Conservation (phyloP, 2,797 vertebrate genomes). For the Distichodus sexfasciatus region DNA sequence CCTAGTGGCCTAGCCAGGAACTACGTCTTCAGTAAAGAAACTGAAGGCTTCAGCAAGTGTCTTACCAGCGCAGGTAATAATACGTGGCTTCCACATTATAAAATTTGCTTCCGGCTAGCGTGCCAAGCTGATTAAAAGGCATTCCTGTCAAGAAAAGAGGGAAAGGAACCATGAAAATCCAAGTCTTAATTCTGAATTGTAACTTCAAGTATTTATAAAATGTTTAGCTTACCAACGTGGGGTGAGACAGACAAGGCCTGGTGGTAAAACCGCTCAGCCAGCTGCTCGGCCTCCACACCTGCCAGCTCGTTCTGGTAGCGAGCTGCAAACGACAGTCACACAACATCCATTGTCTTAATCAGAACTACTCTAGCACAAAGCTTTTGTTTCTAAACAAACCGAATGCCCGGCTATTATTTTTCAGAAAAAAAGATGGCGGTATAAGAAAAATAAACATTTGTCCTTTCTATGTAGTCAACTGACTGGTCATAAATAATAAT, state of each 20-base stretch:
- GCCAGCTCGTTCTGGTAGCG: conserved; percentile 97
- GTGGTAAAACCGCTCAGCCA: conserved; percentile 94
- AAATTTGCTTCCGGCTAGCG: conserved; percentile 92
- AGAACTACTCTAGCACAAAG: too few relatives aligned
- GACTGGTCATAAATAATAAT: too few relatives aligned
- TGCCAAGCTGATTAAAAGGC: conserved; percentile 97
- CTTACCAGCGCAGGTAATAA: conserved; percentile 97
- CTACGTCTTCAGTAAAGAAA: not conserved
- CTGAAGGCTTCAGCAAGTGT: not conserved
- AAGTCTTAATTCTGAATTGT: too few relatives aligned
- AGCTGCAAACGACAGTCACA: conserved; percentile 65
- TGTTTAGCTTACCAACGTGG: conserved; percentile 85
- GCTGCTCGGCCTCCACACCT: conserved; percentile 90
- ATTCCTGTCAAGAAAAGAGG: conserved; percentile 75
- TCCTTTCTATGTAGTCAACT: too few relatives aligned
- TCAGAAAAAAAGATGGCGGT: too few relatives aligned
- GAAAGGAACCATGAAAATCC: too few relatives aligned
- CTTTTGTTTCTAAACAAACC: not conserved
- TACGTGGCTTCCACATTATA: conserved; percentile 97
- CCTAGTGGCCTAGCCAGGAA: conserved; percentile 4
- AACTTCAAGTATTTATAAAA: too few relatives aligned
- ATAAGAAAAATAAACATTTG: too few relatives aligned
- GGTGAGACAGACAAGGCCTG: conserved; percentile 94
- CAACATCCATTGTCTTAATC: not conserved
- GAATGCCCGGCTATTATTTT: not conserved